Evolutionary conservation across 2,888 invertebrate species (phyloP), one percentile per base, ranked within the genome.

Genomic region (Nomada ruficornis): DNA sequence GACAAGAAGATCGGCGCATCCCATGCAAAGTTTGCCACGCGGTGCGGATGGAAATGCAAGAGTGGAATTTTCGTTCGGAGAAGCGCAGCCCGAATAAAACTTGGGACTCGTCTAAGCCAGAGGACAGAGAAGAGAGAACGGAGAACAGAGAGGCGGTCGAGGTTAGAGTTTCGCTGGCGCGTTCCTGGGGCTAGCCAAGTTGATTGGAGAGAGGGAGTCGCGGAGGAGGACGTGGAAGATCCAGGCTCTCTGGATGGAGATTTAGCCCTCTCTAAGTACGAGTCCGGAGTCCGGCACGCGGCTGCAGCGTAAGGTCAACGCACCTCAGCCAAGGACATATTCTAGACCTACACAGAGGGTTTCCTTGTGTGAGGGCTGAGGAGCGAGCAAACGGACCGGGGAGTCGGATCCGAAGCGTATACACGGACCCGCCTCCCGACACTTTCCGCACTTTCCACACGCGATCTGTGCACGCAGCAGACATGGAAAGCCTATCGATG

Each of bases 311-410:
- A 90, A 91, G 93, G 93, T 93, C 93, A 93, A 93, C 92, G 93
- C 91, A 92, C 92, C 91, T 90, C 89, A 89, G 89, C 91, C 93
- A 93, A 93, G 93, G 93, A 93, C 93, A 93, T 91, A 92, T 92
- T 93, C 92, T 93, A 93, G 93, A 88, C 89, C 84, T 91, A 86
- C 88, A 87, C 87, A 89, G 86, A 84, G 81, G 75, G 83, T 74
- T 79, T 83, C 85, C 85, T 85, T 84, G 87, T 83, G 86, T 79
- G 85, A 81, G 73, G 64, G 64, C 79, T 36, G 64, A 26, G 68
- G 63, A 57, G 23, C 78, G 47, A 50, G 70, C 70, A 47, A 59
- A 55, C 75, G 77, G 20, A 18, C 55, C 18, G 69, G 64, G 65
- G 26, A 20, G 42, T 57, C 64, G 47, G n/a, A 20, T 55, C 47